Percentiles rank a stretch among this genome's conserved stretches.
phyloP scores from a whole-genome alignment of 2,797 vertebrate species.

The Miichthys miiuy region DNA sequence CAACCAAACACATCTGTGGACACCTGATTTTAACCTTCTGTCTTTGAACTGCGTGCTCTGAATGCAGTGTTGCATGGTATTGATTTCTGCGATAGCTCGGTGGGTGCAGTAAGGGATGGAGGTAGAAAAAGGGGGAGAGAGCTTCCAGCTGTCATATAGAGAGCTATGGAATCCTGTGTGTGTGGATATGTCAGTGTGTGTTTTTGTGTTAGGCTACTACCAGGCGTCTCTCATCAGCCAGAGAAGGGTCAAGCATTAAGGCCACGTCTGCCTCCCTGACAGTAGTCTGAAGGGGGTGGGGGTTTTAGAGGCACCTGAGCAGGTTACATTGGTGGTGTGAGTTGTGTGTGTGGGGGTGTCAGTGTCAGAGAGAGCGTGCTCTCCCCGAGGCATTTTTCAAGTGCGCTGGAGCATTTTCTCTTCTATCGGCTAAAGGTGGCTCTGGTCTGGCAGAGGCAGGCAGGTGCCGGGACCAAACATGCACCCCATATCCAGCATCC shows the following conservation, averaged over 20 bases:
- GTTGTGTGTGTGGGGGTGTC: constrained; percentile 37
- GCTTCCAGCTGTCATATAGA: constrained; percentile 63
- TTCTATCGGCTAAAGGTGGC: constrained; percentile 53
- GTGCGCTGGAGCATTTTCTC: constrained; percentile 73
- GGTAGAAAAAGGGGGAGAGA: constrained; percentile 4
- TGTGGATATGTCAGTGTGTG: constrained; percentile 45
- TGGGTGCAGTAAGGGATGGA: constrained; percentile 15
- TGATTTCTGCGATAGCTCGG: constrained; percentile 48
- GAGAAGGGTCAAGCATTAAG: constrained; percentile 72
- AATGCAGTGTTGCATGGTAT: constrained; percentile 52
- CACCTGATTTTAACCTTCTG: constrained; percentile 5
- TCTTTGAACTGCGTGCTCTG: constrained; percentile 27
- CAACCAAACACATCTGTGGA: constrained; percentile 15
- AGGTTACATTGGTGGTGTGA: constrained; percentile 23
- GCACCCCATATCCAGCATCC: constrained; percentile 59
- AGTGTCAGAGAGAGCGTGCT: constrained; percentile 32
- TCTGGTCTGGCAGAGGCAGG: constrained; percentile 57
- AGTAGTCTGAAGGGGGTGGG: constrained; percentile 48
- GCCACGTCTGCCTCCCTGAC: constrained; percentile 53
- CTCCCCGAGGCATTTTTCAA: constrained; percentile 78
- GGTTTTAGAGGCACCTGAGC: constrained; percentile 48
- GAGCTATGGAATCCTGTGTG: constrained; percentile 50
- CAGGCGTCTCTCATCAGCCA: constrained; percentile 58
- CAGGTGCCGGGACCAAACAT: constrained; percentile 77
- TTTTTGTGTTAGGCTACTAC: constrained; percentile 33